A percentile compares a stretch with the other conserved stretches of the same genome.
phyloP scores from a whole-genome alignment of 2,888 invertebrate species.

The Lottia gigantea region DNA sequence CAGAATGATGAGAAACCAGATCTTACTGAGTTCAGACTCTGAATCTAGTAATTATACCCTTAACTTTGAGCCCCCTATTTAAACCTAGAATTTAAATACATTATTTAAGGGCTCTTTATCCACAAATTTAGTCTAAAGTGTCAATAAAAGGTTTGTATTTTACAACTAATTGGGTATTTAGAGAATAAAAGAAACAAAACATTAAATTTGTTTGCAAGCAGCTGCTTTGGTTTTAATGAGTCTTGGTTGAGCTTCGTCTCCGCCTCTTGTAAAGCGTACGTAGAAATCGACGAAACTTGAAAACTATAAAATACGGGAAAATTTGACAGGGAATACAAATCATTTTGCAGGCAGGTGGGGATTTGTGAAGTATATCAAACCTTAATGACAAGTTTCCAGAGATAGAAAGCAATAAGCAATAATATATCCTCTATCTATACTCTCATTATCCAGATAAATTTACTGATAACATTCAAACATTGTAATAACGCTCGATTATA shows the following conservation, averaged over 20 bases:
- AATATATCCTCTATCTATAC: constrained; percentile 7
- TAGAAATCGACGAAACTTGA: no score
- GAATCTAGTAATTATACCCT: no score
- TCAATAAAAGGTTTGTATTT: constrained; percentile 4
- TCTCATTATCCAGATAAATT: not conserved
- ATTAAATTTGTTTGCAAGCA: constrained; percentile 10
- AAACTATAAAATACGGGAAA: not conserved
- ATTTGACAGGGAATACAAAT: constrained; percentile 3
- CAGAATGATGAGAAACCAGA: no score
- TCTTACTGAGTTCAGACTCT: no score
- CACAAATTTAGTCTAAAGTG: not conserved
- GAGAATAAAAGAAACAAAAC: constrained; percentile 2
- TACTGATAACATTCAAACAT: not conserved
- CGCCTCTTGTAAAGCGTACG: not conserved
- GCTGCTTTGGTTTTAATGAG: constrained; percentile 7
- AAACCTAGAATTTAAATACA: no score
- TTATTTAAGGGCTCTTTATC: no score
- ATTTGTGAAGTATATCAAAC: not conserved
- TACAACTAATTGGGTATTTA: constrained; percentile 9
- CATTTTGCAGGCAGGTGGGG: constrained; percentile 8
- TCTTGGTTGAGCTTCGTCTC: not conserved
- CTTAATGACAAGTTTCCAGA: not conserved
- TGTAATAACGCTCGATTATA: constrained; percentile 8
- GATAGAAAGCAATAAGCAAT: not conserved
- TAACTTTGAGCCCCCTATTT: no score